Percentiles rank a stretch among this genome's conserved stretches.
phyloP scores from a whole-genome alignment of 2,113 vertebrate species.

The Miniopterus natalensis region DNA sequence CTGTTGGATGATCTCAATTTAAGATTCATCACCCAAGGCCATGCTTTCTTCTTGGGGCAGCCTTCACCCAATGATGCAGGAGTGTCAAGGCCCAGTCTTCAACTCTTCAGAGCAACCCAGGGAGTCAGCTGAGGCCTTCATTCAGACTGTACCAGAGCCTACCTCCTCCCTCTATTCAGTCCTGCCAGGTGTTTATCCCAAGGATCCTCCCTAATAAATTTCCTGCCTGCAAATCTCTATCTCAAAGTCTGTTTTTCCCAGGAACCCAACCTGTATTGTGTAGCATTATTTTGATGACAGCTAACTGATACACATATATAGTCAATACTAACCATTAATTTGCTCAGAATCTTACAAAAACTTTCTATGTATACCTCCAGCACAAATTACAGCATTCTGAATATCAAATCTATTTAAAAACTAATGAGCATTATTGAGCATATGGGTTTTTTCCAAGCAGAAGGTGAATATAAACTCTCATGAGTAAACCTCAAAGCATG shows the following conservation, averaged over 20 bases:
- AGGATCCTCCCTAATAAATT: background rate
- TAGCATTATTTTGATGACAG: background rate
- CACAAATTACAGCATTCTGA: slow-evolving; percentile 41
- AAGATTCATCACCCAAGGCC: background rate
- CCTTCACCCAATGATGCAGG: background rate
- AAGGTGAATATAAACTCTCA: slow-evolving; percentile 30
- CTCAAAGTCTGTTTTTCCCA: background rate
- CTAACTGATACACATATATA: background rate
- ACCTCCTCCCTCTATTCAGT: background rate
- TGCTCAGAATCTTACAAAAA: slow-evolving; percentile 46
- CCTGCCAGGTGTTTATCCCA: background rate
- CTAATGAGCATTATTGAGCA: background rate
- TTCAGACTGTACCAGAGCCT: background rate
- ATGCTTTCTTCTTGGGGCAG: background rate
- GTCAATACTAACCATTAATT: background rate
- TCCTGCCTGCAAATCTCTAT: background rate
- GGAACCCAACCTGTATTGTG: background rate
- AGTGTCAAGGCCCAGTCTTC: background rate
- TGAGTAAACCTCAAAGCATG: slow-evolving; percentile 5
- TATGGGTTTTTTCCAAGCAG: background rate
- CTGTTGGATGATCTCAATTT: background rate
- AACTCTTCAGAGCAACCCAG: background rate
- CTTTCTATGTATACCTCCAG: background rate
- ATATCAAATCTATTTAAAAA: slow-evolving; percentile 49
- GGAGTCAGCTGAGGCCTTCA: background rate